Conservation (phyloP, 2,888 invertebrate genomes). For the Patella pellucida region DNA sequence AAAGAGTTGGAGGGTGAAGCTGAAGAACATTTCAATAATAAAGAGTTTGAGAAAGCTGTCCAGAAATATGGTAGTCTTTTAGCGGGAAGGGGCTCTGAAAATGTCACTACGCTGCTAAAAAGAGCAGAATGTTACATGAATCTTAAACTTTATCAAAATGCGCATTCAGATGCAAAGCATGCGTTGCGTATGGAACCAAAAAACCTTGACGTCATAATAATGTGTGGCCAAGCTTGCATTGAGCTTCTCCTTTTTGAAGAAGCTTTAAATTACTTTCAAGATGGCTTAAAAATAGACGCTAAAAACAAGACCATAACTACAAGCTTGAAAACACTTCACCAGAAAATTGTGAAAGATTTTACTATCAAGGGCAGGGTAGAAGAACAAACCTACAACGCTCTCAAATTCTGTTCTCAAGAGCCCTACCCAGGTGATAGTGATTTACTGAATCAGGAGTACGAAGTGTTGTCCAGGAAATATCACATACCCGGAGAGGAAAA, state of each 20-base stretch:
- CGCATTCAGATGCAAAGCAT: slow-evolving; percentile 43
- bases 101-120: slow-evolving; percentile 21
- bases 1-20: slow-evolving; percentile 5
- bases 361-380: slow-evolving; percentile 33
- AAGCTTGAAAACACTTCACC: slow-evolving; percentile 49
- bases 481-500: slow-evolving; percentile 39
- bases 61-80: slow-evolving; percentile 22
- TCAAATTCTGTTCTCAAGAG: slow-evolving; percentile 54
- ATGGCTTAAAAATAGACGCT: slow-evolving; percentile 50
- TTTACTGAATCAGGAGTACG: slow-evolving; percentile 50
- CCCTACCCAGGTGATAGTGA: slow-evolving; percentile 61
- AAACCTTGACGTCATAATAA: slow-evolving; percentile 34
- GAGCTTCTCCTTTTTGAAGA: slow-evolving; percentile 48
- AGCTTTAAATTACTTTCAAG: slow-evolving; percentile 50
- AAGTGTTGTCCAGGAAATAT: slow-evolving; percentile 55
- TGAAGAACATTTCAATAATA: slow-evolving; percentile 2
- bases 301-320: slow-evolving; percentile 44
- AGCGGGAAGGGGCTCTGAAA: background rate
- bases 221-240: slow-evolving; percentile 45
- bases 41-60: slow-evolving; percentile 11
- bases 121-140: slow-evolving; percentile 32
- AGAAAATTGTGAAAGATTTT: slow-evolving; percentile 46
- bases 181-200: slow-evolving; percentile 38
- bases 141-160: slow-evolving; percentile 35
- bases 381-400: slow-evolving; percentile 54